Evolutionary conservation across 2,797 vertebrate genomes (phyloP).

Genomic region (Varecia variegata): DNA sequence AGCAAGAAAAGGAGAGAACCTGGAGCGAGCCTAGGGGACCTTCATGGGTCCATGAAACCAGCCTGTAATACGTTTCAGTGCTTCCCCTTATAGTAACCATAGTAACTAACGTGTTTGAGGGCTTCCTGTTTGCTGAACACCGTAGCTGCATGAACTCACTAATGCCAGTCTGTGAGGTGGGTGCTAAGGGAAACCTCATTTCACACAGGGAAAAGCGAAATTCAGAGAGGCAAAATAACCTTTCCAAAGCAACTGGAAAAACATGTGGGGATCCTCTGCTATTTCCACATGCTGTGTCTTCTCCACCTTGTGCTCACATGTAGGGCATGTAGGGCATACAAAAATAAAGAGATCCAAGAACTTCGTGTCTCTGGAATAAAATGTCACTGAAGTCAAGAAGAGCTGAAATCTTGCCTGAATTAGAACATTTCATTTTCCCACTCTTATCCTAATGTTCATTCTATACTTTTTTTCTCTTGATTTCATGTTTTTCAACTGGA

Average conservation of each 20-base stretch:
- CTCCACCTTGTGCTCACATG: neutral
- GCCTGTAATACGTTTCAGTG: neutral
- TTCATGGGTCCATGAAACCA: neutral
- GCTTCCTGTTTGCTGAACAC: neutral
- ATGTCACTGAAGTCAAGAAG: slow-evolving; percentile 10
- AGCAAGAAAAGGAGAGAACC: neutral
- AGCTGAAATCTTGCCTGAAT: slow-evolving; percentile 11
- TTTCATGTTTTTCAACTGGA: neutral
- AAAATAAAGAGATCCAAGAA: slow-evolving; percentile 58
- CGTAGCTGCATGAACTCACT: neutral
- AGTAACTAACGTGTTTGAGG: neutral
- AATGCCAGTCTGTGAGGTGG: neutral
- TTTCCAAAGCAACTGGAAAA: neutral
- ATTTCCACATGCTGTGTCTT: neutral
- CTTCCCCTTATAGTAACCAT: neutral
- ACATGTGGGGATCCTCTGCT: neutral
- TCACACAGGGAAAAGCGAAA: neutral
- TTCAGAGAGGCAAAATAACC: neutral
- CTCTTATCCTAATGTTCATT: neutral
- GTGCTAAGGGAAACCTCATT: neutral
- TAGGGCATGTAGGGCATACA: slow-evolving; percentile 48
- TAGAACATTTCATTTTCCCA: neutral
- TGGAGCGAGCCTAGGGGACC: neutral
- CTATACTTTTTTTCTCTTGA: neutral
- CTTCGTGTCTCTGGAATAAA: slow-evolving; percentile 1